These are phyloP conservation scores for Podabrus alpinus DNA, from an alignment of 2,888 invertebrate species.

Conservation along the genomic window DNA sequence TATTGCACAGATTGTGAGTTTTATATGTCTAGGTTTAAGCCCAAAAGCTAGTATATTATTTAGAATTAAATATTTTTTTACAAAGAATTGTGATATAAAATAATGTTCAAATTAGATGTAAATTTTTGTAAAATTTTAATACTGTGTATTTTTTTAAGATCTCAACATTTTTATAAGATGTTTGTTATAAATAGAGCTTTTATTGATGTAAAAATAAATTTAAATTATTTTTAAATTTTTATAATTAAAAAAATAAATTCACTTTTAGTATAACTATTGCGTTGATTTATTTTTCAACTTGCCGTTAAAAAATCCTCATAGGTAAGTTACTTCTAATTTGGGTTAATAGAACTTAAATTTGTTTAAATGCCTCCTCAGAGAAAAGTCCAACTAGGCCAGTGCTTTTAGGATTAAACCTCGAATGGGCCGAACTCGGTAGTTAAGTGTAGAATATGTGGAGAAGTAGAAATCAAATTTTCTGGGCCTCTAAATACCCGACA, in stretches of 20 bases:
- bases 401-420: too few relatives aligned
- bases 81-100: constrained; percentile 35
- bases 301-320: not conserved
- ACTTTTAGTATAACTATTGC: not conserved
- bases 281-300: not conserved
- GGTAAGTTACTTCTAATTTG: not conserved
- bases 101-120: constrained; percentile 29
- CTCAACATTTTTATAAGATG: constrained; percentile 20
- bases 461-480: too few relatives aligned
- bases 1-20: constrained; percentile 92
- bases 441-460: too few relatives aligned
- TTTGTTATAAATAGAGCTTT: constrained; percentile 3
- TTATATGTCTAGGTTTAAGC: constrained; percentile 86
- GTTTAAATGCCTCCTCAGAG: not conserved
- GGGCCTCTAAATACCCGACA: too few relatives aligned
- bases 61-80: constrained; percentile 4
- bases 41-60: constrained; percentile 50
- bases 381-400: not conserved
- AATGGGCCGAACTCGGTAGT: too few relatives aligned
- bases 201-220: constrained; percentile 3
- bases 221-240: not conserved
- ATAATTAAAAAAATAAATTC: not conserved
- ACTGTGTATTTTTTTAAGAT: constrained; percentile 21
- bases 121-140: constrained; percentile 9
- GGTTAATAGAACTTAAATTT: not conserved